Evolutionary conservation across 2,113 vertebrate genomes (phyloP).

Genomic region (Rhizomys pruinosus): DNA sequence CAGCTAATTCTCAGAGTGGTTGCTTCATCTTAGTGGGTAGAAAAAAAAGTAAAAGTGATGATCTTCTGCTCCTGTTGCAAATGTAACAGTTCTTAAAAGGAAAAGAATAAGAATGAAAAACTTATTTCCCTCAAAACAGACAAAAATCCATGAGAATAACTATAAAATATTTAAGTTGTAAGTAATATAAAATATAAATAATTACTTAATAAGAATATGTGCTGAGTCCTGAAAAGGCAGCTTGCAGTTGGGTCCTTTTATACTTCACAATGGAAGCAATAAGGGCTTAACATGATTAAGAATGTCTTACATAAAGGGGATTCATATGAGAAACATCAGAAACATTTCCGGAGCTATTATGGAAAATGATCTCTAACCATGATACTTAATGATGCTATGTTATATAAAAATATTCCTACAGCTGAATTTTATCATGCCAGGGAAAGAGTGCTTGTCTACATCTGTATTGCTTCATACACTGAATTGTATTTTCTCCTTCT

Average conservation of each 20-base stretch:
- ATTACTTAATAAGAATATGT: slow-evolving; percentile 1
- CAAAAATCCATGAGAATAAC: background rate
- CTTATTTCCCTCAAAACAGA: background rate
- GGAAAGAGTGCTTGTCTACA: background rate
- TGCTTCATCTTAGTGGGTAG: background rate
- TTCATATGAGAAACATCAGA: slow-evolving; percentile 11
- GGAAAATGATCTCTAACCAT: slow-evolving; percentile 10
- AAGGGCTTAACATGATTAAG: background rate
- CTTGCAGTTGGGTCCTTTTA: background rate
- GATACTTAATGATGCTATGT: background rate
- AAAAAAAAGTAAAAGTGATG: background rate
- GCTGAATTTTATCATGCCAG: background rate
- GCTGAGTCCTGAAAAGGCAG: background rate
- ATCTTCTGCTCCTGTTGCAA: background rate
- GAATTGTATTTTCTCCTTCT: background rate
- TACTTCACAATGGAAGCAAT: slow-evolving; percentile 9
- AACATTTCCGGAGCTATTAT: background rate
- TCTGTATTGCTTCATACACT: background rate
- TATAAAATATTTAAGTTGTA: background rate
- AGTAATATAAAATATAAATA: background rate
- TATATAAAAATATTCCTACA: background rate
- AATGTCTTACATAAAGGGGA: background rate
- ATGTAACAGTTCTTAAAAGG: slow-evolving; percentile 37
- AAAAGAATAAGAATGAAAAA: background rate
- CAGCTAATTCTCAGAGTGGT: background rate